These are phyloP conservation scores for Drosophila lowei DNA, from an alignment of 1,140 invertebrate species.

Conservation along the genomic window DNA sequence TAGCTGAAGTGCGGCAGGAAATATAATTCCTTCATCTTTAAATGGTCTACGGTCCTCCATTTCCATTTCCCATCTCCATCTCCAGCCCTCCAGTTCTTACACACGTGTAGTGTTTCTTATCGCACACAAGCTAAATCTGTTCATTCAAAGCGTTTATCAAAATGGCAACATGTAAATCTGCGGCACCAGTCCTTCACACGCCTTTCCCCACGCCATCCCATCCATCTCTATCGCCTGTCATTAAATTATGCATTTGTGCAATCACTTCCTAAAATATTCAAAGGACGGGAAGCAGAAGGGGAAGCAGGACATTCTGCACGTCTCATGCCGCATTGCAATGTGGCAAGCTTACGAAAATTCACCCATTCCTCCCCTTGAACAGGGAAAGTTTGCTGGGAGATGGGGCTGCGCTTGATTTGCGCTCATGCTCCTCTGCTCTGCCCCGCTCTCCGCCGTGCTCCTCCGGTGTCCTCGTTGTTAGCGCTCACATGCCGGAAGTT, in stretches of 20 bases:
- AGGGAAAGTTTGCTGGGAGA: conserved; percentile 47
- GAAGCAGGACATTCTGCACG: conserved; percentile 28
- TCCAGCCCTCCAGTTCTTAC: background rate
- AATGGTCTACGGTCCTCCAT: background rate
- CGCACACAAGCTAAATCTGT: background rate
- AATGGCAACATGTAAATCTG: conserved; percentile 47
- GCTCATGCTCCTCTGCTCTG: conserved; percentile 21
- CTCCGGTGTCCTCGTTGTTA: conserved; percentile 43
- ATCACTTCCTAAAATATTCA: conserved; percentile 80
- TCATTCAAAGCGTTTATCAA: conserved; percentile 42
- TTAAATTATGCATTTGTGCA: conserved; percentile 80
- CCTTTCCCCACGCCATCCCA: background rate
- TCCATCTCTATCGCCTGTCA: conserved; percentile 68
- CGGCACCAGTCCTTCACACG: background rate
- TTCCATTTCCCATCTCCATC: background rate
- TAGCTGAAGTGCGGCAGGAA: no score
- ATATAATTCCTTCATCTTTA: background rate
- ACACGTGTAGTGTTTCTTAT: no score
- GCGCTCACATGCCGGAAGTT: conserved; percentile 76
- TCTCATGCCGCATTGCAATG: conserved; percentile 60
- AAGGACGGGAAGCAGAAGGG: conserved; percentile 18
- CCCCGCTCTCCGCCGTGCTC: background rate
- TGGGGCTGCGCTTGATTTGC: conserved; percentile 70
- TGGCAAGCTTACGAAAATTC: conserved; percentile 55
- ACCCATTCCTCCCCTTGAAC: background rate